These are phyloP conservation scores for Anoplolepis gracilipes DNA, from an alignment of 1,140 invertebrate species.

Conservation along the genomic window DNA sequence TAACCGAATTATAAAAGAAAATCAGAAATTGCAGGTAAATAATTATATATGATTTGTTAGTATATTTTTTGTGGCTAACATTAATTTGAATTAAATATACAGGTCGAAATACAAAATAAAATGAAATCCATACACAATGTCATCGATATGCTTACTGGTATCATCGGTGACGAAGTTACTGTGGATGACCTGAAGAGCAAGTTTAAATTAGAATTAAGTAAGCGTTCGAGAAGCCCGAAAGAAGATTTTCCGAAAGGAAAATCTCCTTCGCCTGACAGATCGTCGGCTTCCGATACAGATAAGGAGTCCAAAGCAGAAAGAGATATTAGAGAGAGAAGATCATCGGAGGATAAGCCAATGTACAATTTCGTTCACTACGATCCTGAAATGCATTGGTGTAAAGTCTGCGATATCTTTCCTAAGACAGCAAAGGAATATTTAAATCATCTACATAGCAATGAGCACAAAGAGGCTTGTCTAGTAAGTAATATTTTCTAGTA, in stretches of 20 bases:
- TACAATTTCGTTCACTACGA: conserved; percentile 94
- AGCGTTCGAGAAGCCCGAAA: conserved; percentile 81
- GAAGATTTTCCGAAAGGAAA: conserved; percentile 82
- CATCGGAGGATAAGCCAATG: conserved; percentile 82
- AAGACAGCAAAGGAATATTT: conserved; percentile 94
- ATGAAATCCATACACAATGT: conserved; percentile 93
- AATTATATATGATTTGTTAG: not conserved
- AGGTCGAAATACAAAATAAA: conserved; percentile 94
- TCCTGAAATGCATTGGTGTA: conserved; percentile 95
- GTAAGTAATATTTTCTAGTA: conserved; percentile 81
- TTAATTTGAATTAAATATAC: conserved; percentile 71
- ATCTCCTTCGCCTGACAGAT: conserved; percentile 79
- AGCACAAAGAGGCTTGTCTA: conserved; percentile 89
- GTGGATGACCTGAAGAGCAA: conserved; percentile 83
- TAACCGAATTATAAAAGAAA: conserved; percentile 91
- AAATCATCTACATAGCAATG: conserved; percentile 92
- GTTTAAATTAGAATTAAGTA: conserved; percentile 79
- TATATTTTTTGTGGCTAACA: not conserved
- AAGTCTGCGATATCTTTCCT: conserved; percentile 93
- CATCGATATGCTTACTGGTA: conserved; percentile 93
- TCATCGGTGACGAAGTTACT: conserved; percentile 90
- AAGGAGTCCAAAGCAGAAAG: conserved; percentile 82
- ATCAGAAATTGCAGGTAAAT: conserved; percentile 92
- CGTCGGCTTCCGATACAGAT: conserved; percentile 79
- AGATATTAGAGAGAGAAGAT: conserved; percentile 74